Base-by-base conservation (phyloP, 2,113 vertebrate species). In the Scartelaos histophorus region DNA sequence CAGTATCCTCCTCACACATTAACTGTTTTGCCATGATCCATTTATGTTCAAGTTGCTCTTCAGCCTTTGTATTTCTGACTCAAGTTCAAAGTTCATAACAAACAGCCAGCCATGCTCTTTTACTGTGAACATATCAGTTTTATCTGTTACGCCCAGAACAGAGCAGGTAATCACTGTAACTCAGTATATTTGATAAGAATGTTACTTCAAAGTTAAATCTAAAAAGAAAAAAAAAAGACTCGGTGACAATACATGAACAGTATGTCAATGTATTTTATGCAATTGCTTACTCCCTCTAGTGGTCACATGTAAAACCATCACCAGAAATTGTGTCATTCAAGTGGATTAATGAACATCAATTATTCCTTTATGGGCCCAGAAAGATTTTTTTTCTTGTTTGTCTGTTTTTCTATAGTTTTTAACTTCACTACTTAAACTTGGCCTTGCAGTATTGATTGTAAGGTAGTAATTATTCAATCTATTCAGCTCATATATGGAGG, bases 81-180 rank as follows among this genome's bases (percentile, higher is more conserved):
- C 46, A 35, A 58, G 49, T 24, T 67, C 74, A 84, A 85, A 82
- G 78, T 82, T 35, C 71, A 46, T 45, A 21, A 35, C 13, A 7
- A 57, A 5, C 29, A 3, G 17, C 66, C 11, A 5, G 58, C 66
- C 13, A 35, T 65, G 10, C 4, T 15, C 12, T 11, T 60, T 24
- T 54, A 11, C 17, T 56, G 15, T 47, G 10, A 22, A 67, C 22
- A 46, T 67, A 49, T 49, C 21, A 45, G 19, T 64, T 61, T 62
- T 38, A 62, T 62, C 61, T n/a, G n/a, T 13, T 64, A 21, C 61
- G 13, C 61, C 43, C 34, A 35, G 58, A 17, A 24, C 56, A 58
- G 3, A 19, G 15, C 29, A 38, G 7, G 56, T 16, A 35, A 61
- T 54, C 11, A 38, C 24, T 61, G 67, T 12, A 38, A 15, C 21